phyloP scores from a whole-genome alignment of 2,888 invertebrate genomes.

The Busseola fusca region DNA sequence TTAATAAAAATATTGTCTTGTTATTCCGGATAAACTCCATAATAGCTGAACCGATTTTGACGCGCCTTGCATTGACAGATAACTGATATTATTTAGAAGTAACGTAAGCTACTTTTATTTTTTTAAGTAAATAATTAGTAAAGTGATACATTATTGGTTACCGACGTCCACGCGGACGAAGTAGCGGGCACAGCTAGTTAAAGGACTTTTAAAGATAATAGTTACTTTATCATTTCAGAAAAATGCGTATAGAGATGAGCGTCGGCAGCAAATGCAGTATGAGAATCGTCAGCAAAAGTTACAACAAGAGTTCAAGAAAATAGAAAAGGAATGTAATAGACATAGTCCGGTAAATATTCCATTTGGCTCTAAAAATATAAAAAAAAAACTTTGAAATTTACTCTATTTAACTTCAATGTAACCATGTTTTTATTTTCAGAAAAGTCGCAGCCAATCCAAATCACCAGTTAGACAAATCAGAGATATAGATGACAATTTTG shows the following conservation, averaged over 20 bases:
- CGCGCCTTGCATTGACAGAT: background rate
- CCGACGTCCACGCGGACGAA: background rate
- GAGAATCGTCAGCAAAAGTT: conserved; percentile 77
- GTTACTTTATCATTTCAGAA: conserved; percentile 66
- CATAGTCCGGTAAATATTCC: conserved; percentile 56
- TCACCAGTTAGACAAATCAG: conserved; percentile 62
- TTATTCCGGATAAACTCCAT: background rate
- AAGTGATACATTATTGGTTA: background rate
- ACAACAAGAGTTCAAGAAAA: conserved; percentile 80
- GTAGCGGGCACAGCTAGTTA: background rate
- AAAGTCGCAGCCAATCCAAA: conserved; percentile 64
- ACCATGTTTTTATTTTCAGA: conserved; percentile 65
- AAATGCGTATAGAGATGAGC: conserved; percentile 78
- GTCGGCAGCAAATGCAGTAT: conserved; percentile 73
- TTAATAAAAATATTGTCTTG: too few relatives aligned
- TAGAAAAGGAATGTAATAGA: conserved; percentile 77
- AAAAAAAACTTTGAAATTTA: background rate
- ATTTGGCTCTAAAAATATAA: background rate
- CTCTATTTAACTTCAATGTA: background rate
- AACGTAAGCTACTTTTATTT: background rate
- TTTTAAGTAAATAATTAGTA: background rate
- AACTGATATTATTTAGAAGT: background rate
- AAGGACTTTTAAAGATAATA: background rate
- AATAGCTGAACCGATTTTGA: background rate
- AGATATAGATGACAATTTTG: conserved; percentile 61